Evolutionary conservation across 2,888 invertebrate genomes (phyloP), one percentile per base, ranked within the genome.

Genomic region (Agonopterix arenella): DNA sequence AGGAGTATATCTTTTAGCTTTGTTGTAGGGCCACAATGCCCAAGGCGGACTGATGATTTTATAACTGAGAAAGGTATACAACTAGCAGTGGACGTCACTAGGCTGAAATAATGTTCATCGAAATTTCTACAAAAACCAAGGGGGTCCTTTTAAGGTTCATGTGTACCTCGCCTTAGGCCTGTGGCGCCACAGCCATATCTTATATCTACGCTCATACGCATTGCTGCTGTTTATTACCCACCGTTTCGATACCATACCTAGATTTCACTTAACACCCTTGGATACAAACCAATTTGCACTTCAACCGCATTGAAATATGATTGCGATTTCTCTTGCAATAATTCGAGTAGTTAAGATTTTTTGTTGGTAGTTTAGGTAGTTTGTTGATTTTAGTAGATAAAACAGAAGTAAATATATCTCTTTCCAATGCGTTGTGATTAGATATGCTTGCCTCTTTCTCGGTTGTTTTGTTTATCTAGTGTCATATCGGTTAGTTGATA

Each of bases 151-250:
- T 5, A 28, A 28, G 28, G 37, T 49, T 56, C 55, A 58, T 56
- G 56, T 57, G 49, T 7, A 58, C 58, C 58, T 46, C 56, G 58
- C 66, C 48, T 64, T 62, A 68, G 56, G 53, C 55, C 54, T 50
- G 55, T 60, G 70, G 69, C 71, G 68, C 70, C 70, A 63, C 53
- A 64, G 55, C 63, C 61, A 53, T 78, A 76, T 77, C 74, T 60
- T 62, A 63, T 63, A 82, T 83, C 79, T 74, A 68, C 67, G 71
- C 71, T 66, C 70, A 72, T 74, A 75, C 75, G 73, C 71, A 69
- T 63, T 66, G 63, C 64, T 67, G 60, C 67, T 62, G 70, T 74
- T 78, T 79, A 77, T 79, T 75, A 72, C 73, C 28, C 64, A 69
- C 64, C 64, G 62, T 62, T 62, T 66, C 62, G 71, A 77, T 73